Evolutionary conservation across 2,888 invertebrate species (phyloP), one percentile per base, ranked within the genome.

Genomic region (Leptopilina myrica): DNA sequence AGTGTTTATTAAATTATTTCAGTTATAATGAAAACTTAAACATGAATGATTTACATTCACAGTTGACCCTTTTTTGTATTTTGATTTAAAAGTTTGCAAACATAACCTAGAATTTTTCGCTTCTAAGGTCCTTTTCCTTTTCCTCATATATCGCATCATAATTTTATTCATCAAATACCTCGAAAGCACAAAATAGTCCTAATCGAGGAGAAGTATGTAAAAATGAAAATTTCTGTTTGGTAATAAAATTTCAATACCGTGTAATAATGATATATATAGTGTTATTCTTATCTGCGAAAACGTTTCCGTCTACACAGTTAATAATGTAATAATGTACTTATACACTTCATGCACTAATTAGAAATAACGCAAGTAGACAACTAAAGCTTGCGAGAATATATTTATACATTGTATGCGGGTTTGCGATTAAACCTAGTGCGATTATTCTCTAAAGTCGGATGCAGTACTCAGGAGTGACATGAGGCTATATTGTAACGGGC

Each of bases 371-470:
- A 53, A 69, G 15, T 14, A 69, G 20, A 69, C 14, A 53, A 26
- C 7, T 62, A 26, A 66, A 69, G 49, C 26, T 69, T 15, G 14
- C 20, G 62, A 62, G 62, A 20, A 49, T n/a, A 20, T 49, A 69
- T 49, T 49, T 69, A 49, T 69, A 69, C 26, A 26, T 11, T 9
- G 9, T 49, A 11, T 69, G 49, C 69, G 53, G 69, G 69, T 53
- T 49, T 69, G 26, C 69, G 26, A 49, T 69, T 53, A 69, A 46
- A 69, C 67, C 49, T 8, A 49, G 49, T 20, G 69, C 20, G 49
- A 69, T 69, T 69, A 69, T 69, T 69, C 69, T 46, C 69, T 46
- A 49, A 69, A 26, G 69, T 69, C 49, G 69, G 69, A 69, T 53
- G 26, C 69, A 69, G 12, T 69, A 26, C 49, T 59, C 59, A 62